A percentile compares a stretch with the other conserved stretches of the same genome.
Conservation (phyloP, 2,113 vertebrate genomes). For the human (Homo sapiens) region GRCh38 chr2:167800001-167800500, state of each 20-base stretch:
- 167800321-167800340: neutral
- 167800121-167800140: neutral
- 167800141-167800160: constrained; percentile 6
- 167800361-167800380: neutral
- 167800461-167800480: neutral
- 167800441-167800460: neutral
- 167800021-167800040: neutral
- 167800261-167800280: neutral
- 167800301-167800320: neutral
- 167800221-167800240: neutral
- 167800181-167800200: neutral
- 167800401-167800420: neutral
- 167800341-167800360: neutral
- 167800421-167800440: neutral
- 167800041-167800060: neutral
- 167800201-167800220: constrained; percentile 3
- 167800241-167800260: neutral
- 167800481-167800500: constrained; percentile 21
- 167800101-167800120: constrained; percentile 11
- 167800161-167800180: neutral
- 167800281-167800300: neutral
- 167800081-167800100: neutral
- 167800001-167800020: neutral
- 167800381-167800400: neutral
- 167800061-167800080: neutral